These are phyloP conservation scores for Tenualosa thibaudeaui DNA, from an alignment of 2,797 vertebrate species.

Conservation along the genomic window DNA sequence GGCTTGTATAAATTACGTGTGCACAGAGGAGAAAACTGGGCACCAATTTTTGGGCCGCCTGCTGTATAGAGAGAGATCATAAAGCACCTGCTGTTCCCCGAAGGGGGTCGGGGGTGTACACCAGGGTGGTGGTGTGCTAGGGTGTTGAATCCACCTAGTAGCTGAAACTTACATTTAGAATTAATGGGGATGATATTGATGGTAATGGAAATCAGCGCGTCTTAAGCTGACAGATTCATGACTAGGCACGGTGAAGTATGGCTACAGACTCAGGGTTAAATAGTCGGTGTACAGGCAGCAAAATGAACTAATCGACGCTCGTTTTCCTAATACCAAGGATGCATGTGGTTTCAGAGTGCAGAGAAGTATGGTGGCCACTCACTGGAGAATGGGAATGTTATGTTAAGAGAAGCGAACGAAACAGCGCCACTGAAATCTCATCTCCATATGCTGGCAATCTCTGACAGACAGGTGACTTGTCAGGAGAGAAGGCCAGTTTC, in stretches of 20 bases:
- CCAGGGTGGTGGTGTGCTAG: neutral
- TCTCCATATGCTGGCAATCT: neutral
- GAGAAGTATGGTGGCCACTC: neutral
- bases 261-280: no score
- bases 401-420: neutral
- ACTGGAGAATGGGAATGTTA: neutral
- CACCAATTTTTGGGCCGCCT: constrained; percentile 35
- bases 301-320: no score
- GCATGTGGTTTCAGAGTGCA: no score
- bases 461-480: constrained; percentile 13
- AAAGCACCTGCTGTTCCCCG: neutral
- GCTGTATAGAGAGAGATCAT: neutral
- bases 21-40: constrained; percentile 40
- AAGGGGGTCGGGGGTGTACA: neutral
- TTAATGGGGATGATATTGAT: neutral
- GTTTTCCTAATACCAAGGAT: no score
- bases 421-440: neutral
- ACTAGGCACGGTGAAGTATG: neutral
- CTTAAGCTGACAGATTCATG: neutral
- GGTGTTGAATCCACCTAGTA: neutral
- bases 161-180: neutral
- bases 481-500: neutral
- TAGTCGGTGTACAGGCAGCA: no score
- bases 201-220: neutral
- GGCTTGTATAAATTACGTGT: constrained; percentile 42